Evolutionary conservation across 1,140 invertebrate species (phyloP).

Genomic region (Drosophila takahashii): DNA sequence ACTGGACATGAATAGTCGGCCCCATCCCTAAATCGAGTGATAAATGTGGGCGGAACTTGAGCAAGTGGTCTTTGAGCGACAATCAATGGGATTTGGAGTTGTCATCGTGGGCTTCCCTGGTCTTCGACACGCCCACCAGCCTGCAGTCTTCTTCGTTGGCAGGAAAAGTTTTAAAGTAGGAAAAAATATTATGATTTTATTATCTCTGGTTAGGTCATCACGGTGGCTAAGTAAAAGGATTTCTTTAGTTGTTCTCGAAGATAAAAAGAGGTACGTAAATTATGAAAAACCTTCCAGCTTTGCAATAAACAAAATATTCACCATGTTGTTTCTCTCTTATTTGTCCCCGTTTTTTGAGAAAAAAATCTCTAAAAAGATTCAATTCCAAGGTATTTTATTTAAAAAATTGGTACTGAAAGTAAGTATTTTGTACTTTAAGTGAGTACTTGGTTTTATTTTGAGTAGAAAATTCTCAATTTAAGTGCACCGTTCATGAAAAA

Average conservation of each 20-base stretch:
- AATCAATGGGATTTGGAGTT: slow-evolving; percentile 53
- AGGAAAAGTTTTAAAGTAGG: slow-evolving; percentile 25
- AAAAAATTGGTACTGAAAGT: too few relatives aligned
- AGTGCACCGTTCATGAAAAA: too few relatives aligned
- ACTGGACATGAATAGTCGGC: slow-evolving; percentile 53
- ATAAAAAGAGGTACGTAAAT: not conserved
- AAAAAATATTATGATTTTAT: slow-evolving; percentile 42
- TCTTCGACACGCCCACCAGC: slow-evolving; percentile 11
- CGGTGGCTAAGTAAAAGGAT: not conserved
- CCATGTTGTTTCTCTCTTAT: too few relatives aligned
- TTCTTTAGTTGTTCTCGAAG: not conserved
- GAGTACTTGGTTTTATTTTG: too few relatives aligned
- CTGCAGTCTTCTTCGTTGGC: slow-evolving; percentile 9
- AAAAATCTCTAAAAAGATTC: too few relatives aligned
- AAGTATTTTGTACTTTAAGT: too few relatives aligned
- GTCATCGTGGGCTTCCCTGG: slow-evolving; percentile 14
- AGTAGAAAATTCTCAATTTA: too few relatives aligned
- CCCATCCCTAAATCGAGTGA: slow-evolving; percentile 21
- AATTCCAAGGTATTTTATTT: too few relatives aligned
- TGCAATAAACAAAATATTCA: too few relatives aligned
- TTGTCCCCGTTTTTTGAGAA: too few relatives aligned
- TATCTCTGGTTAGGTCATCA: slow-evolving; percentile 7
- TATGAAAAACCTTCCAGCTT: not conserved
- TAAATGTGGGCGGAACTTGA: slow-evolving; percentile 44
- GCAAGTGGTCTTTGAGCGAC: slow-evolving; percentile 50